A percentile compares a stretch with the other conserved stretches of the same genome.
Evolutionary conservation across 2,113 vertebrate genomes (phyloP).

Genomic region (Chaenocephalus aceratus): DNA sequence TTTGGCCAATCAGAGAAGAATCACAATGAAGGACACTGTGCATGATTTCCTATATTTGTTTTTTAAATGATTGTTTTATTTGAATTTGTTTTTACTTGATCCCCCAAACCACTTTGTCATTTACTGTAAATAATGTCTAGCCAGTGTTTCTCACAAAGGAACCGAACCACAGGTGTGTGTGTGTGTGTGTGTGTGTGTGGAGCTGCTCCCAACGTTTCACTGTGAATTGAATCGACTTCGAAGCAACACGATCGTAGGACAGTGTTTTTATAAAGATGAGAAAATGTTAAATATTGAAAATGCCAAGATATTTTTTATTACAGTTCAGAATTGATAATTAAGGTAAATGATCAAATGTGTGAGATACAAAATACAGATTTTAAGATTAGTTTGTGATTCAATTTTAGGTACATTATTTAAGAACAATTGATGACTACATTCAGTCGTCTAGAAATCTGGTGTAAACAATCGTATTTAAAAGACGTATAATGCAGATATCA

Average conservation of each 20-base stretch:
- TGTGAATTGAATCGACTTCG: background rate
- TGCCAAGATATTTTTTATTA: background rate
- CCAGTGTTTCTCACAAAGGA: background rate
- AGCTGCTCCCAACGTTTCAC: background rate
- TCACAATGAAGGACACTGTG: background rate
- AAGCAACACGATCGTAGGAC: background rate
- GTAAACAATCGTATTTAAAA: background rate
- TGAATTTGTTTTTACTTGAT: too few relatives aligned
- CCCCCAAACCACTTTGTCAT: background rate
- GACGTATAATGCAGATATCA: background rate
- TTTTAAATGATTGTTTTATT: too few relatives aligned
- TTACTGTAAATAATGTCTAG: background rate
- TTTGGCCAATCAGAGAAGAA: background rate
- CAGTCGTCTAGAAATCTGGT: background rate
- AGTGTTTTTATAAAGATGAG: background rate
- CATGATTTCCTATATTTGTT: background rate
- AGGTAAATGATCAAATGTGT: background rate
- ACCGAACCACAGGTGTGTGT: background rate
- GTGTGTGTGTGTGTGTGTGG: conserved; percentile 3
- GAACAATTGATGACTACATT: too few relatives aligned
- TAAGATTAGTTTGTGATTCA: background rate
- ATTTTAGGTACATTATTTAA: background rate
- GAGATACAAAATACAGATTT: background rate
- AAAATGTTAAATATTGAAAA: background rate
- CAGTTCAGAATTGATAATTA: background rate